Evolutionary conservation across 2,888 invertebrate genomes (phyloP), one percentile per base, ranked within the genome.

Genomic region (Acanthopleura granulata): DNA sequence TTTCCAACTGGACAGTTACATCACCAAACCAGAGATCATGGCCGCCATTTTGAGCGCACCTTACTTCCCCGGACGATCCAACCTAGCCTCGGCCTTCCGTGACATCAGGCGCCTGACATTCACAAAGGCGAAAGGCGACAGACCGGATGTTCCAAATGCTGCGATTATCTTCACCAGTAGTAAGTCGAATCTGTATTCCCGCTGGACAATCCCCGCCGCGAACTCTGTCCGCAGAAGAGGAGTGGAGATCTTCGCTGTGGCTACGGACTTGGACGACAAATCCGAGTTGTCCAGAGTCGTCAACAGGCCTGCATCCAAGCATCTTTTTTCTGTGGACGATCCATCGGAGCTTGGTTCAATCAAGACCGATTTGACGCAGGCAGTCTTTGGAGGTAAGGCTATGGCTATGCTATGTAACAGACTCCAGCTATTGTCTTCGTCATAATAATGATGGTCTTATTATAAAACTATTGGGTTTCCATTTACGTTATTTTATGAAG

Each of bases 121-220:
- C 73, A 49, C 25, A 22, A 51, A 51, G 29, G 72, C 9, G 0
- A 61, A 72, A 49, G 81, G 81, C 15, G 80, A 80, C 71, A 61
- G 81, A 14, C 71, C 72, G 4, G 77, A 74, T 25, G 79, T 78
- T 0, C 70, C 29, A 15, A 79, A 81, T 66, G 62, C 78, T 50
- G 76, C 76, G 25, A 57, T 81, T 30, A 71, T 80, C 27, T 50
- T 81, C 71, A 72, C 79, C 16, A 77, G 81, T 57, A 80, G 81
- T 27, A 75, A 78, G 49, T 79, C 81, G 11, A 79, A 79, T 72
- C 74, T 81, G 27, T 72, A 66, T 66, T 22, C 66, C 1, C 66
- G 29, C 16, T 22, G 25, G 51, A 78, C 78, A 0, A 25, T 77
- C n/a, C 66, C 73, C 0, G 72, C 72, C 6, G 82, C 82, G 6